Evolutionary conservation across 1,140 invertebrate genomes (phyloP).

Genomic region (Conus ventricosus): DNA sequence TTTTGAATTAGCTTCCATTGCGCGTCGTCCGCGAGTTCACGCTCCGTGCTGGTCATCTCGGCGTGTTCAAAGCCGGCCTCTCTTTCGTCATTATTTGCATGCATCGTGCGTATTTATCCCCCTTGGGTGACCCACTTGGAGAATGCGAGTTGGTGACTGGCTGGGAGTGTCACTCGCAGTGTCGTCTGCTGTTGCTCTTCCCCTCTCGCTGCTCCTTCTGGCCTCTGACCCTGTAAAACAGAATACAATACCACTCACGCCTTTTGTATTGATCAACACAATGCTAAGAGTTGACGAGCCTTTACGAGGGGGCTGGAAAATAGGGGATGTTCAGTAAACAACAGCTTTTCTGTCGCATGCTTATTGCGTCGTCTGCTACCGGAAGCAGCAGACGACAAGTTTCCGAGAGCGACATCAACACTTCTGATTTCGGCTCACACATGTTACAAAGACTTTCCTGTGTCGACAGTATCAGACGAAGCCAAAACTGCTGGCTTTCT

Average conservation of each 20-base stretch:
- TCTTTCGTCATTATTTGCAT: conserved; percentile 39
- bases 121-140: conserved; percentile 35
- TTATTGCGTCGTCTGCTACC: conserved; percentile 35
- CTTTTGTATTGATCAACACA: not conserved
- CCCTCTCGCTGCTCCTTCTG: conserved; percentile 20
- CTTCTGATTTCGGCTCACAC: conserved; percentile 6
- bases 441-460: not conserved
- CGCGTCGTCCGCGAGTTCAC: conserved; percentile 92
- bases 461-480: not conserved
- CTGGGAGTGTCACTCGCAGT: conserved; percentile 32
- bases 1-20: conserved; percentile 96
- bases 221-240: not conserved
- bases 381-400: conserved; percentile 37
- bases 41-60: conserved; percentile 72
- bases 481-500: not conserved
- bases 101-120: conserved; percentile 41
- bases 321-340: not conserved
- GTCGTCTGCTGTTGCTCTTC: not conserved
- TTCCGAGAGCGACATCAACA: not conserved
- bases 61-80: conserved; percentile 56
- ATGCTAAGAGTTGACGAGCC: not conserved
- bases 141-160: conserved; percentile 4
- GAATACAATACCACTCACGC: not conserved
- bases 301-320: not conserved
- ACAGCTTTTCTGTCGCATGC: conserved; percentile 5